These are phyloP conservation scores for Dissostichus mawsoni DNA, from an alignment of 2,113 vertebrate species.

Conservation along the genomic window DNA sequence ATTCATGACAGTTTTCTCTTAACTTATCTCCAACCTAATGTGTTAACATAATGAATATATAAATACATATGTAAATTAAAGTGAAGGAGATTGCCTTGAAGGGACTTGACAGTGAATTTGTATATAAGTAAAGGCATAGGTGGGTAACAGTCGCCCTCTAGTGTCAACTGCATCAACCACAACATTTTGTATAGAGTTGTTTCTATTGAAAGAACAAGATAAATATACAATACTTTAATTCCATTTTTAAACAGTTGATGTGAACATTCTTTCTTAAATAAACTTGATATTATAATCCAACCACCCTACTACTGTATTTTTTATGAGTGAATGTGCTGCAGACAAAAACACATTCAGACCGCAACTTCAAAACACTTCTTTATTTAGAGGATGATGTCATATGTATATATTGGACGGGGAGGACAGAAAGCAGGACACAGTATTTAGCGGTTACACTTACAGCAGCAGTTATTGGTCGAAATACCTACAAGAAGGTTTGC, in stretches of 20 bases:
- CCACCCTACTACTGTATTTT: background rate
- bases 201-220: slow-evolving; percentile 31
- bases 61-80: background rate
- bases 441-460: slow-evolving; percentile 43
- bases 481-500: slow-evolving; percentile 43
- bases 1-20: background rate
- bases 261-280: slow-evolving; percentile 4
- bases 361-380: slow-evolving; percentile 53
- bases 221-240: background rate
- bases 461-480: slow-evolving; percentile 62
- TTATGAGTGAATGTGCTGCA: background rate
- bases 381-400: slow-evolving; percentile 59
- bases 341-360: background rate
- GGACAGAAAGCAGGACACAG: slow-evolving; percentile 16
- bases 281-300: slow-evolving; percentile 8
- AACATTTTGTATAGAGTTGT: background rate
- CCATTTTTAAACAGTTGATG: background rate
- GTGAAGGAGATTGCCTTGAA: background rate
- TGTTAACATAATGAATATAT: background rate
- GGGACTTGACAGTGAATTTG: background rate
- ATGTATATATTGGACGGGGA: slow-evolving; percentile 15
- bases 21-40: background rate
- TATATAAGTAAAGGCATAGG: background rate
- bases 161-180: background rate
- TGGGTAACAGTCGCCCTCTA: background rate